Conservation (phyloP, 2,888 invertebrate species). For the Macrophya annulata region DNA sequence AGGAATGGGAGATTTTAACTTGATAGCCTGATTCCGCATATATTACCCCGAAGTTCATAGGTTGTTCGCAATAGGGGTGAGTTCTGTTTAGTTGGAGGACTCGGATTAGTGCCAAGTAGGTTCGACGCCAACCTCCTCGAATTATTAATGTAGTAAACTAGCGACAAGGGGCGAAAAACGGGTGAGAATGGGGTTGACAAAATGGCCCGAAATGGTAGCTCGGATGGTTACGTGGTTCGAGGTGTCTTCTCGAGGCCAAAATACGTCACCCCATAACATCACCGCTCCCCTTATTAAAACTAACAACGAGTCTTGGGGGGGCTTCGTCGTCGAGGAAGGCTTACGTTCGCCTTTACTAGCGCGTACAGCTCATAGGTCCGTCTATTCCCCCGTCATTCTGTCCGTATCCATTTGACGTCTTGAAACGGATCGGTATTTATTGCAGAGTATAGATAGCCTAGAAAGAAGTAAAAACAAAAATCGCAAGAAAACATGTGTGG, state of each 20-base stretch:
- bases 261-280: slow-evolving; percentile 27
- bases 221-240: slow-evolving; percentile 31
- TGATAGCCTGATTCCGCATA: slow-evolving; percentile 53
- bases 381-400: neutral
- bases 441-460: neutral
- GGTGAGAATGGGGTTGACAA: slow-evolving; percentile 27
- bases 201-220: neutral
- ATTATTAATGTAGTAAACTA: slow-evolving; percentile 52
- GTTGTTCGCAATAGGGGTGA: slow-evolving; percentile 11
- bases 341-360: neutral
- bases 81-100: slow-evolving; percentile 44
- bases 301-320: slow-evolving; percentile 36
- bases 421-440: slow-evolving; percentile 2
- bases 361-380: neutral
- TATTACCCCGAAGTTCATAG: slow-evolving; percentile 50
- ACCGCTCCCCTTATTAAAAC: slow-evolving; percentile 47
- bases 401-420: neutral
- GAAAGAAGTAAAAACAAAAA: neutral
- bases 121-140: slow-evolving; percentile 49
- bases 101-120: slow-evolving; percentile 40
- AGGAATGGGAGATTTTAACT: slow-evolving; percentile 41
- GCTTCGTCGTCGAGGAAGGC: neutral
- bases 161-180: slow-evolving; percentile 27
- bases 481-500: neutral
- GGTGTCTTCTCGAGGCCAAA: slow-evolving; percentile 31